Conservation (phyloP, 2,888 invertebrate genomes). For the Hermodice carunculata region DNA sequence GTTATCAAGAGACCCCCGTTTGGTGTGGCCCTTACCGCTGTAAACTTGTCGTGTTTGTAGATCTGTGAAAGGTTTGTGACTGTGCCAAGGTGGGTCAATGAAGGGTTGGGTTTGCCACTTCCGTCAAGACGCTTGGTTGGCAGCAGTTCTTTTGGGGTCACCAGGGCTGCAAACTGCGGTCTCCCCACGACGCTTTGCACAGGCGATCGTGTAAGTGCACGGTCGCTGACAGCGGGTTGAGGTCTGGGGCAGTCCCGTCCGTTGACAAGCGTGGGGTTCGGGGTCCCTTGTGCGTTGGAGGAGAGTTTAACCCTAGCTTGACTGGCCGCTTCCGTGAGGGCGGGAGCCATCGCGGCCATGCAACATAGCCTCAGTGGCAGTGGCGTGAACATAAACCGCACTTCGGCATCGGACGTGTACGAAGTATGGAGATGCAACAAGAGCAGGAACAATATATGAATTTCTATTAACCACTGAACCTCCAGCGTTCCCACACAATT, state of each 20-base stretch:
- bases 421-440: too few species aligned
- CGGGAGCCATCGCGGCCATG: constrained; percentile 85
- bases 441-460: constrained; percentile 11
- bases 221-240: constrained; percentile 1
- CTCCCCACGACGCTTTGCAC: background rate
- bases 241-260: constrained; percentile 56
- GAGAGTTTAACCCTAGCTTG: constrained; percentile 62
- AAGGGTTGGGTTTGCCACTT: background rate
- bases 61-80: background rate
- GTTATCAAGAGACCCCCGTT: too few species aligned
- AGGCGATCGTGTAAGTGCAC: too few species aligned
- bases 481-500: too few species aligned
- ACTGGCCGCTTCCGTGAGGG: constrained; percentile 80
- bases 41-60: background rate
- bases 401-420: background rate
- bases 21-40: too few species aligned
- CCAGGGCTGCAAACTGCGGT: background rate
- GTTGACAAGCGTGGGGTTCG: constrained; percentile 7
- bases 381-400: constrained; percentile 1
- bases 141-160: background rate
- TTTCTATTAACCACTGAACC: too few species aligned
- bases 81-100: background rate
- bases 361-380: constrained; percentile 48
- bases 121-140: background rate
- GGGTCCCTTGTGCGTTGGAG: constrained; percentile 34